These are phyloP conservation scores for Sparus aurata DNA, from an alignment of 2,797 vertebrate genomes.

Conservation along the genomic window DNA sequence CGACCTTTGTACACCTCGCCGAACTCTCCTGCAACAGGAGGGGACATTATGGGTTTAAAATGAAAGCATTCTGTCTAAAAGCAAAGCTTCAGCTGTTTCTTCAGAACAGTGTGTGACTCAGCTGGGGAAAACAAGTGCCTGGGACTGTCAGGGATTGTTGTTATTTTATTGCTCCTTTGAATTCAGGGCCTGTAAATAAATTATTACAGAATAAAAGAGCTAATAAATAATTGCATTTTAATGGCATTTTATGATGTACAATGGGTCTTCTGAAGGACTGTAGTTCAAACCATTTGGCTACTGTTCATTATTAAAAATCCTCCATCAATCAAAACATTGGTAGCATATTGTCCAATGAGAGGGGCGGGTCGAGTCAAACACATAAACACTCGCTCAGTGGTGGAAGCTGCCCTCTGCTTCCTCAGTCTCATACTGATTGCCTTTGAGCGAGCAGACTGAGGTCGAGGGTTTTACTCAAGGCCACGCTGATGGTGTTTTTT, in stretches of 20 bases:
- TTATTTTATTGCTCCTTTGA: conserved; percentile 3
- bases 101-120: not conserved
- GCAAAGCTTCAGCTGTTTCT: too few species aligned
- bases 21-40: conserved; percentile 90
- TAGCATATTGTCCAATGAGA: conserved; percentile 11
- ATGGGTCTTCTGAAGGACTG: conserved; percentile 5
- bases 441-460: conserved; percentile 43
- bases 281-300: conserved; percentile 1
- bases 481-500: conserved; percentile 24
- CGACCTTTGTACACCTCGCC: conserved; percentile 96
- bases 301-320: conserved; percentile 27
- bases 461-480: conserved; percentile 43
- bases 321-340: conserved; percentile 23
- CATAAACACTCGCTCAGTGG: conserved; percentile 30
- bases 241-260: conserved; percentile 28
- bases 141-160: not conserved
- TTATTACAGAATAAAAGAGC: not conserved
- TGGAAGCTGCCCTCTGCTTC: conserved; percentile 39
- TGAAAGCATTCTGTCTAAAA: conserved; percentile 5
- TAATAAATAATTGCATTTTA: conserved; percentile 23
- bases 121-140: not conserved
- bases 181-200: conserved; percentile 31
- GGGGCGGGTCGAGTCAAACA: conserved; percentile 28
- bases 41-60: not conserved
- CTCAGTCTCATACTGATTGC: conserved; percentile 25